Conservation (phyloP, 2,113 vertebrate genomes). For the Chaenocephalus aceratus region DNA sequence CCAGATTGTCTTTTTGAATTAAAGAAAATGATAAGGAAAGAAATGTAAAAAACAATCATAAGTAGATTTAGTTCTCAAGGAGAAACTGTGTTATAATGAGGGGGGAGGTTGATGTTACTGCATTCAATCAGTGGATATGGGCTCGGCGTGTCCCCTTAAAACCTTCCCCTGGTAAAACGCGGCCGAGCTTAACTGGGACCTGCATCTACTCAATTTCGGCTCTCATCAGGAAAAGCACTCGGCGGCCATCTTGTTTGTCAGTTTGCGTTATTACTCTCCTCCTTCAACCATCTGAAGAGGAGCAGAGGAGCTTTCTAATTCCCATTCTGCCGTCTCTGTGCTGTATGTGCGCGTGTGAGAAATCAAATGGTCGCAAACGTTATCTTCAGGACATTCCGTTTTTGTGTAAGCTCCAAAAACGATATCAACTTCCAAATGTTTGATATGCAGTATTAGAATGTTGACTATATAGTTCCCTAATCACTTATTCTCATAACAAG, state of each 20-base stretch:
- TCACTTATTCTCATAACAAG: background rate
- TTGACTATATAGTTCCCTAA: background rate
- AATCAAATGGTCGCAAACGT: background rate
- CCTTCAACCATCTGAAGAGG: constrained; percentile 53
- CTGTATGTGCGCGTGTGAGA: too few species aligned
- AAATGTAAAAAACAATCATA: constrained; percentile 76
- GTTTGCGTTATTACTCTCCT: constrained; percentile 62
- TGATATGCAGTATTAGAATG: background rate
- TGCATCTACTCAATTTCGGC: constrained; percentile 61
- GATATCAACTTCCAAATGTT: background rate
- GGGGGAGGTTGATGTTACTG: background rate
- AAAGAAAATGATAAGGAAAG: constrained; percentile 83
- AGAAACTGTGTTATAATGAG: constrained; percentile 77
- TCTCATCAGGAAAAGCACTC: constrained; percentile 47
- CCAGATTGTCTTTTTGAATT: constrained; percentile 80
- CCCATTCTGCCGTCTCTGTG: too few species aligned
- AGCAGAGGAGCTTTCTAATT: background rate
- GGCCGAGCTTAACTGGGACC: constrained; percentile 48
- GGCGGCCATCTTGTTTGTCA: constrained; percentile 66
- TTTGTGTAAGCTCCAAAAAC: background rate
- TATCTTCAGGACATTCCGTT: background rate
- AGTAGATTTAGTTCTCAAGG: constrained; percentile 84
- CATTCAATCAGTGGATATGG: constrained; percentile 72
- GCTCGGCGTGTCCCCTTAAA: constrained; percentile 62
- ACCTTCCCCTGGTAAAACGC: constrained; percentile 58